Conservation (phyloP, 2,797 vertebrate genomes). For the Catharus ustulatus region DNA sequence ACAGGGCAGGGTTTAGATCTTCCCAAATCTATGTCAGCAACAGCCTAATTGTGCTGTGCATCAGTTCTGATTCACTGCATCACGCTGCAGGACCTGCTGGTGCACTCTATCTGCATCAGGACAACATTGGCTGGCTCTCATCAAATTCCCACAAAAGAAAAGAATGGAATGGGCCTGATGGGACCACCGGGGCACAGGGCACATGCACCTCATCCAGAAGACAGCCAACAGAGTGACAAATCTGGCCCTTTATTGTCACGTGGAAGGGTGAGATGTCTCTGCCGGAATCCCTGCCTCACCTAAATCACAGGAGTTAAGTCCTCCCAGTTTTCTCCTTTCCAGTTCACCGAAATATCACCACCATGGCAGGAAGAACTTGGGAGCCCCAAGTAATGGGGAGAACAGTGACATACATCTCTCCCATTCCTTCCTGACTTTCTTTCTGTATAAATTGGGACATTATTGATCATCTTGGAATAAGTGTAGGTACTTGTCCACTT, state of each 20-base stretch:
- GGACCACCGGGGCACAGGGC: not conserved
- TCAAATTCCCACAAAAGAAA: not conserved
- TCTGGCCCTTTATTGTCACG: not conserved
- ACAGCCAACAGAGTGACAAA: not conserved
- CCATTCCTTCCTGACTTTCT: not conserved
- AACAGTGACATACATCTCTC: not conserved
- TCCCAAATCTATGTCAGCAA: not conserved
- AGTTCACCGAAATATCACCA: not conserved
- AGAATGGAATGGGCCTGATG: not conserved
- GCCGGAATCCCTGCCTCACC: not conserved
- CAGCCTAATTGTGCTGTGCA: not conserved
- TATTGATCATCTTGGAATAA: not conserved
- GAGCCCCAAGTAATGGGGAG: fast-evolving
- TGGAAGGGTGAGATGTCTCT: not conserved
- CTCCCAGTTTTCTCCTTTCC: not conserved
- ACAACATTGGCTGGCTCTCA: not conserved
- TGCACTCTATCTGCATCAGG: fast-evolving
- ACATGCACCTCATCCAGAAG: not conserved
- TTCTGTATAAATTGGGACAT: not conserved
- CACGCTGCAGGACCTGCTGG: fast-evolving
- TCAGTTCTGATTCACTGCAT: not conserved
- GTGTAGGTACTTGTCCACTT: not conserved
- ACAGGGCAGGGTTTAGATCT: not conserved
- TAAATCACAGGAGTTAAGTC: not conserved
- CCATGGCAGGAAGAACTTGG: not conserved